Base-by-base conservation (phyloP, 2,113 vertebrate species). In the Scytalopus superciliaris region DNA sequence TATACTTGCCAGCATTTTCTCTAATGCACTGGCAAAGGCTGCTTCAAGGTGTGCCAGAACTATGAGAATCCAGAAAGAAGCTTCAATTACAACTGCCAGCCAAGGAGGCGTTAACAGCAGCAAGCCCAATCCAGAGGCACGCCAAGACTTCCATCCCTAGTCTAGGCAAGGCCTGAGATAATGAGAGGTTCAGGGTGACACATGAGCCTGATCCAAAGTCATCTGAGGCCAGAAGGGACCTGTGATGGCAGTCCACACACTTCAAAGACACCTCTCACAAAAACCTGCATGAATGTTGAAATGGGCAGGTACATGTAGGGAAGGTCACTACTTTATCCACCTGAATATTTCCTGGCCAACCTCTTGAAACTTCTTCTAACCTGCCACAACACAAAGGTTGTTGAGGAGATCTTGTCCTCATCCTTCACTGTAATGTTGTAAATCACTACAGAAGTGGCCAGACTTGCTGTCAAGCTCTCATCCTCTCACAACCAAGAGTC, bases 41-140 rank as follows among this genome's bases (percentile, higher is more conserved):
- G 23, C 14, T 49, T 2, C 4, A 90, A 81, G 84, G 60, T 78
- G 76, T 0, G 0, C 50, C 42, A 62, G 64, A 0, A 0, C 59
- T 56, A 37, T 64, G 55, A 70, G 73, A 75, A 76, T 6, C 14
- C 73, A 68, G 40, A 16, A 82, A 57, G 27, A 89, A 82, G 66
- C 81, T 79, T 56, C 77, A 44, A 9, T 37, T 22, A 40, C 49
- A 77, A 7, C 28, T 50, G 21, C 74, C 79, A 75, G 77, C 47
- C 5, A 1, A 57, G 52, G 40, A 55, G 70, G 53, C 6, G 0
- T n/a, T 21, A 49, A 23, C 35, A 83, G 44, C 66, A 83, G 80
- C 50, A 24, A 81, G 31, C 50, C 25, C 1, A 0, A 62, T 31
- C 47, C 91, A 81, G 66, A 30, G 68, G 24, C 68, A 78, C 0